Evolutionary conservation across 2,888 invertebrate genomes (phyloP), one percentile per base, ranked within the genome.

Genomic region (Neuroscelio doddi): DNA sequence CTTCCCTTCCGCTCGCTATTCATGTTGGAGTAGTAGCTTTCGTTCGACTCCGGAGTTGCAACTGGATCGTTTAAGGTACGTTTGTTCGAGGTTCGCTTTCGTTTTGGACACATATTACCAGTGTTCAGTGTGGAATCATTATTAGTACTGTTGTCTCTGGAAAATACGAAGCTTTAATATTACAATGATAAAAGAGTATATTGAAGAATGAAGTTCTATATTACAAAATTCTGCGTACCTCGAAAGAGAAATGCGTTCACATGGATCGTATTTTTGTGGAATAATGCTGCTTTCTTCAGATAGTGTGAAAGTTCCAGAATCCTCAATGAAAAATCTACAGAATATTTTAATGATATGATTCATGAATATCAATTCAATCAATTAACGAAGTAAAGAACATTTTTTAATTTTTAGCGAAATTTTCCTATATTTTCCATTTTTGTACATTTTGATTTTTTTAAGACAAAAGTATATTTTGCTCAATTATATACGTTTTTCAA

Each of bases 1-100:
- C 88, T 88, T 24, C 87, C 87, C 75, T 88, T 88, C 26, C 87
- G 81, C 49, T 86, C 85, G 1, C 83, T 74, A 16, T 78, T 73
- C 1, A 81, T 78, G 0, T 77, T 77, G 0, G 75, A 68, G 29
- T 77, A 77, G 16, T 75, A 76, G 8, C 69, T 62, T 57, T 77
- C 77, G 27, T 69, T 63, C 15, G 69, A 70, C 24, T 74, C 86
- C 79, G 56, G 79, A 75, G 72, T 80, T 72, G 74, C 80, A 75
- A 62, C 80, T 68, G 61, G 82, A 80, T 81, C 86, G 77, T 76
- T 85, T 75, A 64, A 78, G 61, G 80, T 78, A 74, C 84, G 80
- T 59, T 83, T 84, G 58, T 79, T 82, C 21, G 80, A 68, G 1
- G 77, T 79, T 21, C 81, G 68, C 61, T 84, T 84, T 9, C 81